Base-by-base conservation (phyloP, 2,888 invertebrate genomes). In the Clusia tigrina region DNA sequence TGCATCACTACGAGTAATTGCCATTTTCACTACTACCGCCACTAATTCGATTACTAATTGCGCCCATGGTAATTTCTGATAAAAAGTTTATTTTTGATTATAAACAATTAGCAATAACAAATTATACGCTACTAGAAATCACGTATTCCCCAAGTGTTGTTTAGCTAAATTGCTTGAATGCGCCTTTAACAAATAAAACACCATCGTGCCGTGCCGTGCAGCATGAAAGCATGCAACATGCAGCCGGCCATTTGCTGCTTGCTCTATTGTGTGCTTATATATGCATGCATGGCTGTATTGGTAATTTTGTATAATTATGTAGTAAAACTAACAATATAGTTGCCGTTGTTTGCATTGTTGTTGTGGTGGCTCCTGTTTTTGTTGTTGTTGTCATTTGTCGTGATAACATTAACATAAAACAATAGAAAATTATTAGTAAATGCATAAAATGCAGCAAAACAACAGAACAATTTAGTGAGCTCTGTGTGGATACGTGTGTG, bases 121-220 rank as follows among this genome's bases (percentile, higher is more conserved):
- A 22, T 37, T 60, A 18, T 17, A 24, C 38, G 58, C 54, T 38
- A 12, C 56, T 56, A 57, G 56, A 59, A 59, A 25, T 59, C 48
- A 61, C 61, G 59, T 67, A 71, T 71, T 72, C 71, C 72, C 71
- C 62, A 68, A 70, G 70, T 71, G 68, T 71, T 69, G 71, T 71
- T 71, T 72, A 72, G 67, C 67, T 60, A 71, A 72, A 71, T 70
- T 70, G 64, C 65, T 65, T 69, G 68, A 71, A 70, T 69, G 67
- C 65, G 65, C 67, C n/a, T 66, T 67, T 66, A 63, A 46, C 54
- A 37, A 54, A 37, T 25, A 54, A 54, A 66, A 68, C 68, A 66
- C 66, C 66, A 66, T 56, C 66, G 64, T 62, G 63, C 32, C 58
- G 55, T 57, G 53, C 60, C 60, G 23, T 23, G 42, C n/a, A n/a